Evolutionary conservation across 2,888 invertebrate species (phyloP), one percentile per base, ranked within the genome.

Genomic region (Cheilosia variabilis): DNA sequence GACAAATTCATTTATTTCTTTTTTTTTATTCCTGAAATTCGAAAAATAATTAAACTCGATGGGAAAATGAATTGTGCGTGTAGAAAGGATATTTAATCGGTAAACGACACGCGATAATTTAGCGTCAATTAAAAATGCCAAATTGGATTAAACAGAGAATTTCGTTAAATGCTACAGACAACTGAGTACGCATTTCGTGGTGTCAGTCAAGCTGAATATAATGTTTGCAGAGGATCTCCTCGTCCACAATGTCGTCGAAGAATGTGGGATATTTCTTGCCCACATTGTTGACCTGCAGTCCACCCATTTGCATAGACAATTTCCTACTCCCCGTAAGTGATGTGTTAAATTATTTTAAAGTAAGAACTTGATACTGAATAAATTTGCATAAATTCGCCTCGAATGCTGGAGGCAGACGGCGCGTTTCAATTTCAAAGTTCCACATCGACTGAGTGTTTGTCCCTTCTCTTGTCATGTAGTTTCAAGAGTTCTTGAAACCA

Each of bases 351-450:
- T 66, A 58, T 66, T 68, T 57, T 52, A 27, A 72, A 72, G 72
- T 68, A 47, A 62, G 71, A 31, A 72, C 71, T 78, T 78, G 60
- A 72, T 55, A 63, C 62, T 66, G 77, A 62, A 66, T 68, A 78
- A 78, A 82, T 82, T 78, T 82, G 19, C 82, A 82, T 78, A 53
- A 15, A 13, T 24, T 52, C 15, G 15, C 19, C 13, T 2, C 15
- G 10, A 24, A 19, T 52, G 15, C 7, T 19, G 6, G 4, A 13
- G 24, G 52, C 10, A 24, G 13, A 24, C 10, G 13, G 22, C 45
- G 50, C 53, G 27, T 62, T 72, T 63, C 53, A 62, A 72, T 62
- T 53, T 43, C 53, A 22, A 45, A 55, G 17, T 45, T 63, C 45
- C 62, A 72, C 72, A 19, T 37, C 10, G 27, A 9, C 24, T 5